Evolutionary conservation across 2,797 vertebrate species (phyloP).

Genomic region (Apogon hyalosoma): DNA sequence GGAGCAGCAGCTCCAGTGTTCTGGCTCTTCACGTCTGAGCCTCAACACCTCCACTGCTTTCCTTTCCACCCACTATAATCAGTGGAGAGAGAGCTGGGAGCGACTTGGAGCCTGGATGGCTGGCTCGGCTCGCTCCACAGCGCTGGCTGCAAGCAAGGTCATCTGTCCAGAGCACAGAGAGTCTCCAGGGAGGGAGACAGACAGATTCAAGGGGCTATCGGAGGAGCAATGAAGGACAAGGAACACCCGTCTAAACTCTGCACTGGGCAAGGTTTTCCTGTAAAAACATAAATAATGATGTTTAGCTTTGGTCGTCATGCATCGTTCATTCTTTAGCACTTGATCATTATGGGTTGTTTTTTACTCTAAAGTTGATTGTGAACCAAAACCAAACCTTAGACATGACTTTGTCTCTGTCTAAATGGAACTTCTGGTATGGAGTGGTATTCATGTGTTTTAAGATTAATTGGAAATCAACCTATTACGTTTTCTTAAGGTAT

Average conservation of each 20-base stretch:
- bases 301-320: constrained; percentile 10
- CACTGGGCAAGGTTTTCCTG: constrained; percentile 33
- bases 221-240: constrained; percentile 41
- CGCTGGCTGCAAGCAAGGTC: constrained; percentile 66
- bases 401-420: no score
- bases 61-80: constrained; percentile 64
- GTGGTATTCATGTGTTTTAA: no score
- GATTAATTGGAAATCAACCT: no score
- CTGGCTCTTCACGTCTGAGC: constrained; percentile 42
- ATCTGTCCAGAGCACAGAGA: constrained; percentile 58
- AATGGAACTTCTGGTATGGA: no score
- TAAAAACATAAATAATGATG: constrained; percentile 26
- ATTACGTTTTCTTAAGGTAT: no score
- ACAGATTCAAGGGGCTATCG: constrained; percentile 47
- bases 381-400: no score
- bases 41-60: constrained; percentile 61
- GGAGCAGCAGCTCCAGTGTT: constrained; percentile 47
- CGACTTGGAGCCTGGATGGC: constrained; percentile 68
- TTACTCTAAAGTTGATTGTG: not conserved
- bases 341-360: not conserved
- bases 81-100: constrained; percentile 51
- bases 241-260: constrained; percentile 30
- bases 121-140: constrained; percentile 57
- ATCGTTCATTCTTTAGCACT: constrained; percentile 3
- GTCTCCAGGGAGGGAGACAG: constrained; percentile 47